phyloP scores from a whole-genome alignment of 2,797 vertebrate genomes.

The Anguilla obscura region DNA sequence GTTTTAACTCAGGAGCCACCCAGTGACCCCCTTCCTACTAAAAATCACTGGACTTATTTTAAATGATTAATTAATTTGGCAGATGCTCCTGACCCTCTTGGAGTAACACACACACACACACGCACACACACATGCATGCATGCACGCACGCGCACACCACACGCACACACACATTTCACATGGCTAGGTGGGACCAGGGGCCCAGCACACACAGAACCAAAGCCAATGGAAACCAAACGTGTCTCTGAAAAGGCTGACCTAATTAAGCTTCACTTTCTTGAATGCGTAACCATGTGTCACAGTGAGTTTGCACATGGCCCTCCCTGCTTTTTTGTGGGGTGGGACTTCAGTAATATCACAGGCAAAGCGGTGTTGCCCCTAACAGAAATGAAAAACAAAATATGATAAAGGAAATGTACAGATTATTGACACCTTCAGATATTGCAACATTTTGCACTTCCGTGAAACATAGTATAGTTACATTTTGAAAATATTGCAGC shows the following conservation, averaged over 20 bases:
- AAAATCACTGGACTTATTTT: not conserved
- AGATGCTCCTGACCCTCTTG: not conserved
- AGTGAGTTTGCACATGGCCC: slow-evolving; percentile 36
- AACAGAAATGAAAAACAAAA: not conserved
- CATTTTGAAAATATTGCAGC: too few species aligned
- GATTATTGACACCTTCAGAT: too few species aligned
- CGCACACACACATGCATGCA: too few species aligned
- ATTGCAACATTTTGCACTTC: too few species aligned
- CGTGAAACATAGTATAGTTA: too few species aligned
- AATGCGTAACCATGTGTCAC: slow-evolving; percentile 16
- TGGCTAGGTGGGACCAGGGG: slow-evolving; percentile 7
- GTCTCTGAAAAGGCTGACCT: slow-evolving; percentile 39
- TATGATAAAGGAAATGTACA: too few species aligned
- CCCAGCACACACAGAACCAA: slow-evolving; percentile 28
- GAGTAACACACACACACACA: not conserved
- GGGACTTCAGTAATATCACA: not conserved
- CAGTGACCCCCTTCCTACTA: not conserved
- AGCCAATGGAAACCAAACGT: slow-evolving; percentile 30
- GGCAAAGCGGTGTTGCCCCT: not conserved
- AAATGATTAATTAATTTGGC: not conserved
- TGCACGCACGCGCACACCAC: too few species aligned
- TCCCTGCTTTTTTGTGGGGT: slow-evolving; percentile 22
- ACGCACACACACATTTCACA: not conserved
- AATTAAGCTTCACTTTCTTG: slow-evolving; percentile 42
- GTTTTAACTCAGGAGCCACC: not conserved